phyloP scores from a whole-genome alignment of 2,113 vertebrate species.

The Bostrychus sinensis region DNA sequence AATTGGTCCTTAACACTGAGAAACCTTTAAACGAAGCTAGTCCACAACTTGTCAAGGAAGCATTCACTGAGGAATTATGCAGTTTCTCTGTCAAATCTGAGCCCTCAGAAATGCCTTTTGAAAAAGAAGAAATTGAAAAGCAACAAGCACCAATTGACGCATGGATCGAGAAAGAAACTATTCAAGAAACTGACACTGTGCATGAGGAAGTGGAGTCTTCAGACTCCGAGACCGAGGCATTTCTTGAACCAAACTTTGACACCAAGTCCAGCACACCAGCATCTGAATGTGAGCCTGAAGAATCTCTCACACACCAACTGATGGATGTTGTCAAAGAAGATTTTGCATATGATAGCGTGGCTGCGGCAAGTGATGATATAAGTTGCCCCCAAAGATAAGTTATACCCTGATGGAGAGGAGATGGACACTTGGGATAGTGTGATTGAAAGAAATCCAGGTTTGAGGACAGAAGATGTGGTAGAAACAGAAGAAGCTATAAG shows the following conservation, averaged over 20 bases:
- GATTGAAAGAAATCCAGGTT: slow-evolving; percentile 46
- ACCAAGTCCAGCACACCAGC: slow-evolving; percentile 34
- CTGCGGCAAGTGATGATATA: neutral
- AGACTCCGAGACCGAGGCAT: slow-evolving; percentile 47
- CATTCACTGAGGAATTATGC: neutral
- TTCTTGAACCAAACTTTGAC: slow-evolving; percentile 35
- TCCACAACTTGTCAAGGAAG: neutral
- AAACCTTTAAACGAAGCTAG: neutral
- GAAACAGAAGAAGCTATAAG: slow-evolving; percentile 24
- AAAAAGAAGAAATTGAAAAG: slow-evolving; percentile 18
- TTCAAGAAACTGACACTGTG: neutral
- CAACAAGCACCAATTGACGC: slow-evolving; percentile 3
- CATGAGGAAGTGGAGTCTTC: slow-evolving; percentile 26
- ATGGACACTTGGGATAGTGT: slow-evolving; percentile 72
- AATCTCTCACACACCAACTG: slow-evolving; percentile 8
- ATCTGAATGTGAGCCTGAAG: slow-evolving; percentile 42
- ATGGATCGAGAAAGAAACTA: neutral
- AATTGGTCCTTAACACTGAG: slow-evolving; percentile 7
- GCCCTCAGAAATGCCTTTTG: neutral
- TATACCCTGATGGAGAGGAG: slow-evolving; percentile 69
- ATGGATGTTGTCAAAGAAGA: slow-evolving; percentile 8
- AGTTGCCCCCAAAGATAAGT: slow-evolving; percentile 37
- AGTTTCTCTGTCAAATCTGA: slow-evolving; percentile 14
- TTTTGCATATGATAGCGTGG: slow-evolving; percentile 7
- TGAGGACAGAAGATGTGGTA: slow-evolving; percentile 11